phyloP scores from a whole-genome alignment of 2,113 vertebrate species.

The Forbesichthys agassizii region DNA sequence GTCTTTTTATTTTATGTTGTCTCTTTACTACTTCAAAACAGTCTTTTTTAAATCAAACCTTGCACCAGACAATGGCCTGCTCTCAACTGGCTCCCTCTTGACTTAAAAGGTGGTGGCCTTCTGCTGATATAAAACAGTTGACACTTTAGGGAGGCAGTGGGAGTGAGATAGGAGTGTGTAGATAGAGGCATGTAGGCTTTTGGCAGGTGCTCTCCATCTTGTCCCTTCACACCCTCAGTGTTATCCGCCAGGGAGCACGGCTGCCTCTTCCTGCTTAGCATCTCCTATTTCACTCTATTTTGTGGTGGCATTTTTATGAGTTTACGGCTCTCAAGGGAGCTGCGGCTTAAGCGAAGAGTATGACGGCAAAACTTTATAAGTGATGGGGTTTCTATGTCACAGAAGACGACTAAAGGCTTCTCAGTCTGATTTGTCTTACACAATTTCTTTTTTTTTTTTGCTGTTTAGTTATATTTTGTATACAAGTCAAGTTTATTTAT shows the following conservation, averaged over 20 bases:
- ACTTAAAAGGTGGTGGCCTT: conserved; percentile 38
- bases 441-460: too few species aligned
- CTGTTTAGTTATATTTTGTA: too few species aligned
- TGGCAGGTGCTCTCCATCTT: conserved; percentile 12
- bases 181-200: conserved; percentile 36
- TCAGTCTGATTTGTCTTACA: too few species aligned
- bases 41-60: conserved; percentile 26
- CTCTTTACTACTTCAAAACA: conserved; percentile 33
- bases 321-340: conserved; percentile 30
- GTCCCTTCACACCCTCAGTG: conserved; percentile 27
- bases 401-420: background rate
- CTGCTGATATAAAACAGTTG: conserved; percentile 40
- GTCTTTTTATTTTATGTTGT: background rate
- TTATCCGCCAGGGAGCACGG: conserved; percentile 11
- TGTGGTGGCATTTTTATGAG: conserved; percentile 41
- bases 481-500: too few species aligned
- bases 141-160: background rate
- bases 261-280: conserved; percentile 39
- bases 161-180: conserved; percentile 29
- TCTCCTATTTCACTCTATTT: conserved; percentile 55
- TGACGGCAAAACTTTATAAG: conserved; percentile 37
- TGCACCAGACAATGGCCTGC: conserved; percentile 16
- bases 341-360: background rate
- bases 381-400: conserved; percentile 18
- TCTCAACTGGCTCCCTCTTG: conserved; percentile 38